A percentile compares a stretch with the other conserved stretches of the same genome.
Conservation (phyloP, 2,113 vertebrate species). For the Ancistrus triradiatus region DNA sequence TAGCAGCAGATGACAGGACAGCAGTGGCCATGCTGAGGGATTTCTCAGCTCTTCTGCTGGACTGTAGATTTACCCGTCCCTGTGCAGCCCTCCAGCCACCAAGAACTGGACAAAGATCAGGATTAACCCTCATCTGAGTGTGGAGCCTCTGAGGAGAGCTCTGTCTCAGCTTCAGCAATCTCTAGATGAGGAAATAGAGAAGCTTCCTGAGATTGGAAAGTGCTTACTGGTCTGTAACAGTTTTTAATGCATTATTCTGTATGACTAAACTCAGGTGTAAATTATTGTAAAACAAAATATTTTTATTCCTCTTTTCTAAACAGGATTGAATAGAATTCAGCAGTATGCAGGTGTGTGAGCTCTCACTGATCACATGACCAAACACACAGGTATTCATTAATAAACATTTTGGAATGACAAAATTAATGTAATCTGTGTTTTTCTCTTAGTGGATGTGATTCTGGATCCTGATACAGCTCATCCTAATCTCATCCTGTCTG, state of each 20-base stretch:
- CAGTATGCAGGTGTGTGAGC: neutral
- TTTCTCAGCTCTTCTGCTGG: slow-evolving; percentile 6
- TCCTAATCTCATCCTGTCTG: slow-evolving; percentile 2
- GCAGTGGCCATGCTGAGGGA: slow-evolving; percentile 4
- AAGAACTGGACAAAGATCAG: slow-evolving; percentile 1
- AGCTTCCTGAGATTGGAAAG: neutral
- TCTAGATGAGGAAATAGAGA: neutral
- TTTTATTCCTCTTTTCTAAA: neutral
- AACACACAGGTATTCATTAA: neutral
- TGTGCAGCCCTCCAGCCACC: slow-evolving; percentile 8
- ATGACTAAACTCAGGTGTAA: no score
- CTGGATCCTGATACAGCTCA: slow-evolving; percentile 6
- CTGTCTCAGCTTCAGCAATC: neutral
- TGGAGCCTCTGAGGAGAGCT: slow-evolving; percentile 1
- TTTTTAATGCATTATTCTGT: no score
- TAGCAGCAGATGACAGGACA: slow-evolving; percentile 5
- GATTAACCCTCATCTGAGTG: slow-evolving; percentile 2
- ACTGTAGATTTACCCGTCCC: slow-evolving; percentile 18
- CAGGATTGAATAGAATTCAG: slow-evolving; percentile 1
- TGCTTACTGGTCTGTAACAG: neutral
- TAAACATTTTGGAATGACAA: neutral
- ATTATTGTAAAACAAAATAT: neutral
- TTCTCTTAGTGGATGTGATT: slow-evolving; percentile 3
- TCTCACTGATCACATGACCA: neutral
- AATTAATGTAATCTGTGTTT: neutral